These are phyloP conservation scores for Pristionchus pacificus DNA, from an alignment of 1,140 invertebrate species.

Conservation along the genomic window DNA sequence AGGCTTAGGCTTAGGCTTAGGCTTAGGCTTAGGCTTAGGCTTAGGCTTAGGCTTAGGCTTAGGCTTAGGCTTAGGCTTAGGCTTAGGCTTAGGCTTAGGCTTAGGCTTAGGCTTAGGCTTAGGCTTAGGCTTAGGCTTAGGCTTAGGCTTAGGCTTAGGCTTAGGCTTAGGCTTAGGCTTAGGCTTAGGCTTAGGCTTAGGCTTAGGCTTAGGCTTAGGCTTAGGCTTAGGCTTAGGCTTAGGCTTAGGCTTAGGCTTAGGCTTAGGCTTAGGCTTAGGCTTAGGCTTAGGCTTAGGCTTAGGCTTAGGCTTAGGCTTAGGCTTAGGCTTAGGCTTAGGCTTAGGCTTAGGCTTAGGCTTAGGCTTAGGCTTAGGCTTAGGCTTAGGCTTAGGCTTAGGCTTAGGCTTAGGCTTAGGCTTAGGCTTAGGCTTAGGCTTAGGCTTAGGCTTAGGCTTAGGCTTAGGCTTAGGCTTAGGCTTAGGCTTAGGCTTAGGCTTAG, in stretches of 20 bases:
- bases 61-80: conserved; percentile 23
- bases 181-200: conserved; percentile 21
- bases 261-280: conserved; percentile 25
- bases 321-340: conserved; percentile 24
- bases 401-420: conserved; percentile 29
- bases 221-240: conserved; percentile 26
- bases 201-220: conserved; percentile 27
- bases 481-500: conserved; percentile 25
- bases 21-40: conserved; percentile 22
- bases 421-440: conserved; percentile 22
- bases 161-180: conserved; percentile 22
- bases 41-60: conserved; percentile 27
- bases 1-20: conserved; percentile 20
- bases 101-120: conserved; percentile 26
- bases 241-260: conserved; percentile 25
- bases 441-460: conserved; percentile 25
- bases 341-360: conserved; percentile 25
- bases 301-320: conserved; percentile 24
- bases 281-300: conserved; percentile 25
- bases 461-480: conserved; percentile 29
- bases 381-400: conserved; percentile 26
- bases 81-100: conserved; percentile 24
- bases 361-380: conserved; percentile 24
- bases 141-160: conserved; percentile 27
- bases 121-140: conserved; percentile 25